Evolutionary conservation across 2,797 vertebrate genomes (phyloP), one percentile per base, ranked within the genome.

Genomic region (Sebastes jordani): DNA sequence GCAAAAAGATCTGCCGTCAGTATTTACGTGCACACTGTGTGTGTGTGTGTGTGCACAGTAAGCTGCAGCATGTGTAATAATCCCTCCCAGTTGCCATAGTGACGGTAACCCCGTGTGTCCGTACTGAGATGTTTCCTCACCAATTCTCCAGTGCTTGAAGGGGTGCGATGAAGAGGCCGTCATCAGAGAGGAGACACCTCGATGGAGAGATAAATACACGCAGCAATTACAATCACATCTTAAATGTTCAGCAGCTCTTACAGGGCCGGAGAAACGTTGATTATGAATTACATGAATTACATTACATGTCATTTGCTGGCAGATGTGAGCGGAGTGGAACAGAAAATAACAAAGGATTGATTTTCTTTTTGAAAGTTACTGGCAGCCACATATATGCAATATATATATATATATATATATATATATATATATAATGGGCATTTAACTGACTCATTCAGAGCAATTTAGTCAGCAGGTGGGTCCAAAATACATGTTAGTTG

Each of bases 71-170:
- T 58, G 70, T 79, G 66, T 32, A 22, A 49, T 49, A 49, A 62
- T 46, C 64, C 67, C 46, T 46, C 64, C 67, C 46, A 3, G 84
- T 85, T 81, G 16, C 81, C 66, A 71, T 74, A 18, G 86, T 20
- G 55, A 87, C 78, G 1, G 54, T 11, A 74, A 18, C 56, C 22
- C 54, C 0, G 3, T 62, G 25, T 18, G 76, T 67, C 36, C 11
- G 7, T 18, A 7, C n/a, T 3, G 66, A 52, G 80, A 63, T 5
- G 78, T 72, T 69, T 65, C 67, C 38, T 64, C 59, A 23, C 63
- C 29, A 42, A 63, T 5, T 49, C 56, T 75, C 34, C 34, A 2
- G 11, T 25, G 7, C 11, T 67, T 60, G 64, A 74, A 73, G 80
- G 65, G 58, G 11, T 23, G 62, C 11, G 70, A 80, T 55, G 72